Base-by-base conservation (phyloP, 2,797 vertebrate species). In the Bradypus variegatus region DNA sequence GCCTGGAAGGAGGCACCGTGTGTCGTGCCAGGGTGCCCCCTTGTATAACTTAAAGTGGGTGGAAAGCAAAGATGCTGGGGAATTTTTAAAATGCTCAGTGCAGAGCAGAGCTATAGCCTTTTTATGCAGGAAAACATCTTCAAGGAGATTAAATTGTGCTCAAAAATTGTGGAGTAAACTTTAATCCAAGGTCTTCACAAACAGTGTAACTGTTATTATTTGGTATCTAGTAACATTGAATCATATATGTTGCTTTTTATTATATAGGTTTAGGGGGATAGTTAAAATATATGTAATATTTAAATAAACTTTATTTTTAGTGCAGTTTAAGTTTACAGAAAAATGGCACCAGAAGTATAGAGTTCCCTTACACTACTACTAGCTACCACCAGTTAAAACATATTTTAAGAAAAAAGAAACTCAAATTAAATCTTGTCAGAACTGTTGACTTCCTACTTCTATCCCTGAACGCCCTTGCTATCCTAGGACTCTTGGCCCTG, bases 11-110 rank as follows among this genome's bases (percentile, higher is more conserved):
- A 58, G 18, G 16, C 33, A 6, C 0, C 0, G 0, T 33, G 19
- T 33, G 69, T 18, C 11, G 1, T 1, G 48, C 70, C 18, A 2
- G 19, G 3, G 15, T 13, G 36, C 41, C 25, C 1, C 6, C 7
- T 27, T 31, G 16, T n/a, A 1, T 38, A 48, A 25, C 8, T 65
- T 53, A 10, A 16, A 10, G 27, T 45, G 75, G n/a, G n/a, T 23
- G 25, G 25, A 23, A 12, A 21, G 50, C 38, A 21, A 19, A 45
- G 27, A 23, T 25, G 9, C 33, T 77, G n/a, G 41, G 41, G 41
- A 41, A 8, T 31, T 19, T 38, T 67, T 45, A 4, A 38, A 78
- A 77, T 2, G 21, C 0, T 21, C 8, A 8, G 2, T 6, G 19
- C 41, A 31, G 41, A 33, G 19, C 41, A 31, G 41, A 33, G 23